phyloP scores from a whole-genome alignment of 2,888 invertebrate species.

The Apamea crenata region DNA sequence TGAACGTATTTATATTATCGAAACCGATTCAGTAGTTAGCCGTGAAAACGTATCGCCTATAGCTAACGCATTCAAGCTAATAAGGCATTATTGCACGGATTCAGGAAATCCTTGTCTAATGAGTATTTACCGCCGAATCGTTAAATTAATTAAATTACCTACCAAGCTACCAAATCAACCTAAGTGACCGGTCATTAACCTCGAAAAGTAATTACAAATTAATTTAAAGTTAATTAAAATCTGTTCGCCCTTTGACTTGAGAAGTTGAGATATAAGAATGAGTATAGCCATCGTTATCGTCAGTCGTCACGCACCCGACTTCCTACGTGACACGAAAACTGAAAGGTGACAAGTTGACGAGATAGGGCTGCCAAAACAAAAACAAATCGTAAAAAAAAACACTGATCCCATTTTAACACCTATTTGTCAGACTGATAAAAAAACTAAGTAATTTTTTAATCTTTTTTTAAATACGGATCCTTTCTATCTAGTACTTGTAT shows the following conservation, averaged over 20 bases:
- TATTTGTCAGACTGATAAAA: slow-evolving; percentile 1
- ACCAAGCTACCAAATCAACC: slow-evolving; percentile 5
- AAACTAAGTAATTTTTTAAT: background rate
- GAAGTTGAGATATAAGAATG: slow-evolving; percentile 30
- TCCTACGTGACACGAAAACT: slow-evolving; percentile 50
- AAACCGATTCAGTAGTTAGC: background rate
- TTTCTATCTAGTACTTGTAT: background rate
- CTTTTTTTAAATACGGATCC: background rate
- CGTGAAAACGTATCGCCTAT: slow-evolving; percentile 2
- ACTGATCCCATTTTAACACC: background rate
- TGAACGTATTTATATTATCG: no score
- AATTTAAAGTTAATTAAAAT: slow-evolving; percentile 48
- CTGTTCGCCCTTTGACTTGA: slow-evolving; percentile 25
- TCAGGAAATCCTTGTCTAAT: slow-evolving; percentile 34
- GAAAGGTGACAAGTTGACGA: slow-evolving; percentile 28
- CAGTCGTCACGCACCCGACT: slow-evolving; percentile 24
- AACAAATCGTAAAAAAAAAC: slow-evolving; percentile 7
- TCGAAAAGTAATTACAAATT: slow-evolving; percentile 28
- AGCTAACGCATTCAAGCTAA: slow-evolving; percentile 9
- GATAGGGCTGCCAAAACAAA: slow-evolving; percentile 6
- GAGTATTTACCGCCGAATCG: background rate
- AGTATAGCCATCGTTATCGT: slow-evolving; percentile 11
- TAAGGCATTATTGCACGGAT: slow-evolving; percentile 1
- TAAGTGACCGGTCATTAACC: slow-evolving; percentile 34
- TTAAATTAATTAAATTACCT: slow-evolving; percentile 28